These are phyloP conservation scores for Todiramphus chloris DNA, from an alignment of 2,113 vertebrate species.

Conservation along the genomic window DNA sequence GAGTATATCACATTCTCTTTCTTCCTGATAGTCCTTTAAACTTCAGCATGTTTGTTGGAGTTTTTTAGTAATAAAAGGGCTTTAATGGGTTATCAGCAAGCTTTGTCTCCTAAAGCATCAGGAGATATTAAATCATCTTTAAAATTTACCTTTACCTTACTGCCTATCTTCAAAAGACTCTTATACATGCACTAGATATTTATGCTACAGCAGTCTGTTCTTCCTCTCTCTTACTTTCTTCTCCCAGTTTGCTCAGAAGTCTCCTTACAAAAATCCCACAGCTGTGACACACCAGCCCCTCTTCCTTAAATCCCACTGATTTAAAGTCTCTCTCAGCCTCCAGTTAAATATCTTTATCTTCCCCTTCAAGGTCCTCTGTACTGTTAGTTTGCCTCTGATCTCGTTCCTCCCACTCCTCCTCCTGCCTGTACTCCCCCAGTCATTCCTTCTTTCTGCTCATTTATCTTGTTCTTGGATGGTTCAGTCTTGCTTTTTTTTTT, in stretches of 20 bases:
- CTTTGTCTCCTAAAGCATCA: background rate
- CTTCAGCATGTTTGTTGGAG: background rate
- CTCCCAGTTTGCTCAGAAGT: background rate
- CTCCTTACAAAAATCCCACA: background rate
- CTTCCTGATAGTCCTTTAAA: background rate
- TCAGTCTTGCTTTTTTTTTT: background rate
- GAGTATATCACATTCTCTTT: background rate
- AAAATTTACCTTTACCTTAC: background rate
- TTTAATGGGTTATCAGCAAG: background rate
- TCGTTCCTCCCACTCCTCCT: background rate
- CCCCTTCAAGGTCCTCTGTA: background rate
- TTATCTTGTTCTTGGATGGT: background rate
- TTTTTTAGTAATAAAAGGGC: background rate
- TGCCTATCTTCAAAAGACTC: background rate
- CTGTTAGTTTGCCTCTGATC: background rate
- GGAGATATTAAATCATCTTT: background rate
- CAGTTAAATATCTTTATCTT: background rate
- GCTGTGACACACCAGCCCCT: background rate
- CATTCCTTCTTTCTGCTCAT: background rate
- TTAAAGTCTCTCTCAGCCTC: background rate
- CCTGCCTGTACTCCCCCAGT: background rate
- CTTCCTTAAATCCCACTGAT: background rate
- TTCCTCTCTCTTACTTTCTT: background rate
- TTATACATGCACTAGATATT: background rate
- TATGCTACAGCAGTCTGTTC: background rate